These are phyloP conservation scores for Emberiza fucata DNA, from an alignment of 2,113 vertebrate genomes.

Conservation along the genomic window DNA sequence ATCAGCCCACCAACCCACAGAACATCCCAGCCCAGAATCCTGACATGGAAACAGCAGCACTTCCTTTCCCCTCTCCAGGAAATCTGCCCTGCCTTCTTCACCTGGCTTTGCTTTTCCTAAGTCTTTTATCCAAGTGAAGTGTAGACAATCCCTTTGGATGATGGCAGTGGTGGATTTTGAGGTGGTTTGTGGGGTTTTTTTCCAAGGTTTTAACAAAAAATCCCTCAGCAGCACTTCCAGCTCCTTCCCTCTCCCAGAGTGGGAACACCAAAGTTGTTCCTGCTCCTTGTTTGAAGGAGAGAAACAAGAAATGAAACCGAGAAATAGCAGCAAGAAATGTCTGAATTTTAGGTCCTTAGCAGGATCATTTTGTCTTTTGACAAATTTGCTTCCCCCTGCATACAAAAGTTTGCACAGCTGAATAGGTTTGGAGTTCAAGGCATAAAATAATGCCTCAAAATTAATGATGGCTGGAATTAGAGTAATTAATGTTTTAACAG, in stretches of 20 bases:
- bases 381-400: not conserved
- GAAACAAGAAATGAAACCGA: not conserved
- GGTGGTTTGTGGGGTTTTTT: not conserved
- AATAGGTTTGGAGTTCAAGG: not conserved
- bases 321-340: not conserved
- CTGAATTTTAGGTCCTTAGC: not conserved
- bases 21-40: accelerated
- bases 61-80: not conserved
- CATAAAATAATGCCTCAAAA: not conserved
- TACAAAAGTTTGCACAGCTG: not conserved
- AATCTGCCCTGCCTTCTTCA: not conserved
- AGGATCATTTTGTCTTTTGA: not conserved
- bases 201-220: not conserved
- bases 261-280: not conserved
- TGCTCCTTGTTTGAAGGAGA: not conserved
- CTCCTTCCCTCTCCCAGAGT: not conserved
- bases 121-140: not conserved
- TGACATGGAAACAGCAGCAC: accelerated
- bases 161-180: too few relatives aligned
- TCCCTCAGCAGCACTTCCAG: not conserved
- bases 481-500: not conserved
- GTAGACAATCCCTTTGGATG: not conserved
- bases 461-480: not conserved
- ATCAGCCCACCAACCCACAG: accelerated
- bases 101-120: accelerated